A percentile compares a stretch with the other conserved stretches of the same genome.
phyloP scores from a whole-genome alignment of 1,140 invertebrate species.

The Prorops nasuta region DNA sequence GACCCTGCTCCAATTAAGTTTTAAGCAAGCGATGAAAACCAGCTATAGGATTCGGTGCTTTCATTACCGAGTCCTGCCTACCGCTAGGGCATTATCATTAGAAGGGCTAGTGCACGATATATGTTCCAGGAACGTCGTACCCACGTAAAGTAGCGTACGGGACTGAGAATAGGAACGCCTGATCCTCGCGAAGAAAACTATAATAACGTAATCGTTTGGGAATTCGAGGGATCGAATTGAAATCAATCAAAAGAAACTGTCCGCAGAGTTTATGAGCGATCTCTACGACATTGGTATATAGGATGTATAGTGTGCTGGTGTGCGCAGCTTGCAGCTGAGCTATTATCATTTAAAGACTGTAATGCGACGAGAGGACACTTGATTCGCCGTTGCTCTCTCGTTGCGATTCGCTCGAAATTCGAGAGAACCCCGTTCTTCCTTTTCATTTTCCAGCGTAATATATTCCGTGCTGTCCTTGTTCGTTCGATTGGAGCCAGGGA shows the following conservation, averaged over 20 bases:
- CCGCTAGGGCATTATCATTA: constrained; percentile 52
- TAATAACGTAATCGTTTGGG: no score
- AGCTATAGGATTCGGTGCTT: constrained; percentile 55
- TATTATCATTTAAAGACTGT: constrained; percentile 29
- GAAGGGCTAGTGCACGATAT: constrained; percentile 24
- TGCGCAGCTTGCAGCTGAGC: constrained; percentile 18
- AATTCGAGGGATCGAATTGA: no score
- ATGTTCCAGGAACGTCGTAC: no score
- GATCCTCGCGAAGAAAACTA: no score
- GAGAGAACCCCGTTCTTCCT: constrained; percentile 30
- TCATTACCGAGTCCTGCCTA: constrained; percentile 50
- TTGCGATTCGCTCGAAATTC: constrained; percentile 39
- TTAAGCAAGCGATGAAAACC: constrained; percentile 44
- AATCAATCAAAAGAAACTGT: no score
- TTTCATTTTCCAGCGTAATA: constrained; percentile 30
- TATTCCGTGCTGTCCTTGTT: no score
- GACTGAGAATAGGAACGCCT: no score
- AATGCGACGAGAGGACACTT: constrained; percentile 13
- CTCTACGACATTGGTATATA: constrained; percentile 15
- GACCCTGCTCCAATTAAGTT: constrained; percentile 41
- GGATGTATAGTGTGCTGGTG: constrained; percentile 24
- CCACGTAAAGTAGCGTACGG: constrained; percentile 18
- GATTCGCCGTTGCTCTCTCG: background rate
- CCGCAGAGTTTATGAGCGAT: constrained; percentile 14
- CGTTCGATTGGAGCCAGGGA: no score